These are phyloP conservation scores for Urocitellus parryii DNA, from an alignment of 2,113 vertebrate species.

Conservation along the genomic window DNA sequence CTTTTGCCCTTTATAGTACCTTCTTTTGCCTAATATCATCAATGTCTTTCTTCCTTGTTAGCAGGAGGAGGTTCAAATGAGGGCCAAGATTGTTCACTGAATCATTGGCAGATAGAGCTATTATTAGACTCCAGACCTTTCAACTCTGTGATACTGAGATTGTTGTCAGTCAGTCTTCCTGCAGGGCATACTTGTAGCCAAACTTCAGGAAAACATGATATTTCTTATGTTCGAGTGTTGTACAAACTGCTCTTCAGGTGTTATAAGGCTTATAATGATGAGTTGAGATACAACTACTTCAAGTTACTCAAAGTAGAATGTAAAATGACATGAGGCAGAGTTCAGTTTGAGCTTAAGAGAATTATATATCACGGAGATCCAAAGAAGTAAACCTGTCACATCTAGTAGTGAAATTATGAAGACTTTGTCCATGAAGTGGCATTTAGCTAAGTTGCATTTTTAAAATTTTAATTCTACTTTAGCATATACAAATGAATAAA, in stretches of 20 bases:
- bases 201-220: conserved; percentile 19
- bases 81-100: background rate
- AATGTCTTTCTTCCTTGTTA: background rate
- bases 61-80: background rate
- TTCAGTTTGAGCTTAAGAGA: background rate
- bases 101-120: background rate
- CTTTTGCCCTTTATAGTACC: background rate
- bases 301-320: conserved; percentile 2
- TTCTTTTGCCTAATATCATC: conserved; percentile 28
- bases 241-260: background rate
- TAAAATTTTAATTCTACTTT: conserved; percentile 14
- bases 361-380: background rate
- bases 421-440: background rate
- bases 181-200: background rate
- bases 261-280: background rate
- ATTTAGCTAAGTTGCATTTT: conserved; percentile 47
- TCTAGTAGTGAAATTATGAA: background rate
- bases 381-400: background rate
- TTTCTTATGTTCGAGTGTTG: conserved; percentile 3
- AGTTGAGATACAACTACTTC: background rate
- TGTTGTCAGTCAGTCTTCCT: background rate
- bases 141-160: background rate
- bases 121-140: background rate
- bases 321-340: background rate
- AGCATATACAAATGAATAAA: conserved; percentile 25